Evolutionary conservation across 2,888 invertebrate species (phyloP).

Genomic region (Cheilosia variabilis): DNA sequence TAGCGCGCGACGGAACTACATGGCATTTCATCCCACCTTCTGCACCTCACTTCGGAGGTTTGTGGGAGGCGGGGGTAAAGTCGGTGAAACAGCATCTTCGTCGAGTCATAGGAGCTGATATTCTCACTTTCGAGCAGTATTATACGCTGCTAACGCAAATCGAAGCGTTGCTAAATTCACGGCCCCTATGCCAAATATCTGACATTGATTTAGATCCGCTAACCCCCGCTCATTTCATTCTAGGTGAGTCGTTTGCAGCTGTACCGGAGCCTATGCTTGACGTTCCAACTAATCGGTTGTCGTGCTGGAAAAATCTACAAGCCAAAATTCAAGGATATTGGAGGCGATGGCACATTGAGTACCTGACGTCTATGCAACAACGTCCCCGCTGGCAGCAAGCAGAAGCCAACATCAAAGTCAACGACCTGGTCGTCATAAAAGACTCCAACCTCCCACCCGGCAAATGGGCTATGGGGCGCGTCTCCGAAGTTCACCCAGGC

Average conservation of each 20-base stretch:
- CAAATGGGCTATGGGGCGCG: too few species aligned
- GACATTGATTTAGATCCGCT: not conserved
- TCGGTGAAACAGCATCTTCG: slow-evolving; percentile 2
- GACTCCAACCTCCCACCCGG: too few species aligned
- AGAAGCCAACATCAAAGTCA: too few species aligned
- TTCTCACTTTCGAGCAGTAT: slow-evolving; percentile 3
- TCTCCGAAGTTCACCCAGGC: too few species aligned
- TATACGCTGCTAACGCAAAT: slow-evolving; percentile 20
- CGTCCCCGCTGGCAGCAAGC: not conserved
- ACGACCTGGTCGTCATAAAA: too few species aligned
- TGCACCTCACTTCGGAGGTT: not conserved
- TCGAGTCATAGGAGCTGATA: not conserved
- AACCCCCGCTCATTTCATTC: slow-evolving; percentile 14
- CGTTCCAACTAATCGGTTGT: not conserved
- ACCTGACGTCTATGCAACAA: too few species aligned
- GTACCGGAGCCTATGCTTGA: not conserved
- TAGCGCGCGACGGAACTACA: not conserved
- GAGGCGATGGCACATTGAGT: too few species aligned
- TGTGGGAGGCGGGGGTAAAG: not conserved
- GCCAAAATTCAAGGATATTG: too few species aligned
- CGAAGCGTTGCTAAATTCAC: slow-evolving; percentile 16
- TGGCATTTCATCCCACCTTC: not conserved
- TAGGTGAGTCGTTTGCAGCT: slow-evolving; percentile 5
- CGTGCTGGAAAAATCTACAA: not conserved
- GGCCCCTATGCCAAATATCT: slow-evolving; percentile 8